phyloP scores from a whole-genome alignment of 2,797 vertebrate genomes.

The Epinephelus awoara region DNA sequence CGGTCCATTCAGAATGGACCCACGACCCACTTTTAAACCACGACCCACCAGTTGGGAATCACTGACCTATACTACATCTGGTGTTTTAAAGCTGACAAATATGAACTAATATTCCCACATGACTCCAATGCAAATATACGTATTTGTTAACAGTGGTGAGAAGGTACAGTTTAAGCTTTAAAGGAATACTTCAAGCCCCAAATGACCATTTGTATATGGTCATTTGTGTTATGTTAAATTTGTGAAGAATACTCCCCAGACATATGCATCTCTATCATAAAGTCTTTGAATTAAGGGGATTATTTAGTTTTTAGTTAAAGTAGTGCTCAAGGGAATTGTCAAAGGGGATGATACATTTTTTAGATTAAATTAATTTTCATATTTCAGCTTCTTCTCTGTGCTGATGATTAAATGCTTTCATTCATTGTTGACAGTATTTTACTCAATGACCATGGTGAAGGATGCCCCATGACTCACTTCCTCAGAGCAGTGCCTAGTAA shows the following conservation, averaged over 20 bases:
- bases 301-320: too few species aligned
- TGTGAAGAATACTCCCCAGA: too few species aligned
- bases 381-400: neutral
- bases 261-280: neutral
- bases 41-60: too few species aligned
- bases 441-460: conserved; percentile 3
- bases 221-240: too few species aligned
- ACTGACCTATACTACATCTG: too few species aligned
- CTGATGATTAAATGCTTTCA: neutral
- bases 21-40: too few species aligned
- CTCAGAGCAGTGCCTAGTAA: conserved; percentile 44
- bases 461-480: conserved; percentile 11
- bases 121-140: neutral
- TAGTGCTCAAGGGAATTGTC: neutral
- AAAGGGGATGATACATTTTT: too few species aligned
- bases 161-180: neutral
- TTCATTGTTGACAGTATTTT: neutral
- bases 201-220: too few species aligned
- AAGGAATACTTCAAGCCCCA: too few species aligned
- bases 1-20: too few species aligned
- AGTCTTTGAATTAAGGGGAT: neutral
- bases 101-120: neutral
- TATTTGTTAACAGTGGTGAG: neutral
- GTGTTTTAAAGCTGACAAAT: too few species aligned
- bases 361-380: neutral